Base-by-base conservation (phyloP, 2,113 vertebrate species). In the Aspiorhynchus laticeps region DNA sequence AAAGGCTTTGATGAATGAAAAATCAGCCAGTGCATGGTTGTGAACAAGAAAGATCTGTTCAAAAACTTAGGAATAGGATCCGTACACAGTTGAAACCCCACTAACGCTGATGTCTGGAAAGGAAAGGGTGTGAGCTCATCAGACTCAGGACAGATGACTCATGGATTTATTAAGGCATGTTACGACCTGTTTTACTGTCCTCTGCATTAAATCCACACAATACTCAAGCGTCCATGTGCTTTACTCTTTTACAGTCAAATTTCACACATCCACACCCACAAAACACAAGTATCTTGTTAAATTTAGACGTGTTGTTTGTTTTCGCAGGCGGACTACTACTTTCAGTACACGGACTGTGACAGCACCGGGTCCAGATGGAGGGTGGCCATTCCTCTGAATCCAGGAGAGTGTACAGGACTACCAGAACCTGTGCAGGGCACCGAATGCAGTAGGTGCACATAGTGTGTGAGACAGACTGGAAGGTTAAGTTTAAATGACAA, bases 281-380 rank as follows among this genome's bases (percentile, higher is more conserved):
- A 56, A 59, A 71, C 85, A 75, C 38, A 83, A 59, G 53, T 48
- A 73, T 61, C 85, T 63, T 89, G 74, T 86, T 67, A 59, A 24
- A 90, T 83, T 80, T 36, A 19, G 19, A 33, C 7, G 46, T 81
- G 87, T 24, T 87, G 77, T 86, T 86, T 88, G 77, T 88, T 63
- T 87, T 94, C 95, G 88, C 96, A 99, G 98, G 92, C 87, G 26
- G 97, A 99, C 93, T 99, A 97, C 93, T 98, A 98, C 95, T 99
- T 96, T 88, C 96, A 98, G 93, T 99, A 99, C 93, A 99, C 98
- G 0, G 98, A 99, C 87, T 99, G 98, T 74, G 97, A 99, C 92
- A 97, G 96, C 92, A 97, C 95, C 12, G 98, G 97, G 85, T 97
- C 97, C 81, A 96, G 98, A 86, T 99, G 98, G 98, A 95, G 98